Conservation (phyloP, 2,113 vertebrate genomes). For the Percopsis transmontana region DNA sequence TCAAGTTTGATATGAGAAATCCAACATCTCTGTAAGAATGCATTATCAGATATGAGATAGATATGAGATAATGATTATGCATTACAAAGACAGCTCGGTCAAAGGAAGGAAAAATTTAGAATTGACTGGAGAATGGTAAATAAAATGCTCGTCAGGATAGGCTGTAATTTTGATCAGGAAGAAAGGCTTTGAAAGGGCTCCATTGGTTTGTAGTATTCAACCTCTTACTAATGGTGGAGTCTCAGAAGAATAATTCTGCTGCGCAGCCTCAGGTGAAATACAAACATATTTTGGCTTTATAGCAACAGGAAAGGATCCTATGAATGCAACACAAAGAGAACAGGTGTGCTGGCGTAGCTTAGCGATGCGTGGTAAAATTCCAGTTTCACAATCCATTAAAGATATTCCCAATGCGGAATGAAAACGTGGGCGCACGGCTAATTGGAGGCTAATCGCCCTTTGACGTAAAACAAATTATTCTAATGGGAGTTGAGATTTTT, state of each 20-base stretch:
- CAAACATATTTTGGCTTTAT: slow-evolving; percentile 2
- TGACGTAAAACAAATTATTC: too few species aligned
- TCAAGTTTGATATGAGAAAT: slow-evolving; percentile 35
- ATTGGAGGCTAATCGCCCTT: too few species aligned
- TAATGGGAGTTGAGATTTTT: too few species aligned
- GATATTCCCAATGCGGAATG: too few species aligned
- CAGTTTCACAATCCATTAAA: too few species aligned
- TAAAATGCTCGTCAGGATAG: neutral
- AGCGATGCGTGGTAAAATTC: too few species aligned
- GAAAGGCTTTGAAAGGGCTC: neutral
- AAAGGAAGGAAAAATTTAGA: slow-evolving; percentile 35
- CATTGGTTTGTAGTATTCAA: slow-evolving; percentile 6
- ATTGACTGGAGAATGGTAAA: slow-evolving; percentile 1
- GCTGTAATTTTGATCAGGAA: neutral
- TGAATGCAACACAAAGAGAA: too few species aligned
- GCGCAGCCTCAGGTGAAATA: neutral
- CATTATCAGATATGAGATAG: slow-evolving; percentile 46
- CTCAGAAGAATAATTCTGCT: too few species aligned
- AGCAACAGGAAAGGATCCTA: neutral
- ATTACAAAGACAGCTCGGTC: slow-evolving; percentile 17
- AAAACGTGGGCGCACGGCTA: too few species aligned
- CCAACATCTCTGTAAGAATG: slow-evolving; percentile 36
- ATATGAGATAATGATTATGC: too few species aligned
- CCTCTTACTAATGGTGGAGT: too few species aligned
- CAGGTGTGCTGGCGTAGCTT: too few species aligned